Evolutionary conservation across 1,140 invertebrate genomes (phyloP).

Genomic region (Andrena cerasifolii): DNA sequence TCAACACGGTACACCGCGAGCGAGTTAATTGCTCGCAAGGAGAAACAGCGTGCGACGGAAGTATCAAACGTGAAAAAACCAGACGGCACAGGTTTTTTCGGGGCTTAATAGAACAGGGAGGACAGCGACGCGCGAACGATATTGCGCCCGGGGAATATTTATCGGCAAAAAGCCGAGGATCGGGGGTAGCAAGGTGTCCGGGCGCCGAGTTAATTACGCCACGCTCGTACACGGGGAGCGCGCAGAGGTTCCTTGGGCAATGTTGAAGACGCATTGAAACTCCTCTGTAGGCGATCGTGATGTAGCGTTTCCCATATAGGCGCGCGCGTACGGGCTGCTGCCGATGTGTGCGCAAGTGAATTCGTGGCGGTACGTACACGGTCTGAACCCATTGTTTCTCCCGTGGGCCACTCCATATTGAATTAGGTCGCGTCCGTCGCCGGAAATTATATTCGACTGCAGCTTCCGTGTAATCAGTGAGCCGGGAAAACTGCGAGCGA

Average conservation of each 20-base stretch:
- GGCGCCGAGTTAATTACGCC: slow-evolving; percentile 64
- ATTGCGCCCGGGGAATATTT: slow-evolving; percentile 24
- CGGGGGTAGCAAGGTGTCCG: too few species aligned
- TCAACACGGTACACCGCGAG: not conserved
- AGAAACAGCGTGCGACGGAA: too few species aligned
- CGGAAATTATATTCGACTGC: slow-evolving; percentile 68
- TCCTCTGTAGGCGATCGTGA: not conserved
- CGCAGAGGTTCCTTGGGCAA: slow-evolving; percentile 44
- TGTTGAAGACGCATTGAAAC: slow-evolving; percentile 58
- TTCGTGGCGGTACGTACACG: slow-evolving; percentile 45
- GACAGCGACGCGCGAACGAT: not conserved
- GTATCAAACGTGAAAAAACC: not conserved
- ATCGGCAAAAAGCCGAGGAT: slow-evolving; percentile 25
- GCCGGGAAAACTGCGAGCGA: slow-evolving; percentile 23
- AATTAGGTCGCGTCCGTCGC: slow-evolving; percentile 57
- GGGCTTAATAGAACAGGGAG: not conserved
- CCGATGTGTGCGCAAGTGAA: not conserved
- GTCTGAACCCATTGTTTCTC: slow-evolving; percentile 54
- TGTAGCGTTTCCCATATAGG: not conserved
- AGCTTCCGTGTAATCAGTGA: slow-evolving; percentile 45
- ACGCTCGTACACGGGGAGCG: slow-evolving; percentile 33
- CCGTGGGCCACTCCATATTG: slow-evolving; percentile 51
- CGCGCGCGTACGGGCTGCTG: not conserved
- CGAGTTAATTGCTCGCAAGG: not conserved
- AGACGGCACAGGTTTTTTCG: not conserved